phyloP scores from a whole-genome alignment of 64 coral and sea anemone species.

The Montipora efflorescens region DNA sequence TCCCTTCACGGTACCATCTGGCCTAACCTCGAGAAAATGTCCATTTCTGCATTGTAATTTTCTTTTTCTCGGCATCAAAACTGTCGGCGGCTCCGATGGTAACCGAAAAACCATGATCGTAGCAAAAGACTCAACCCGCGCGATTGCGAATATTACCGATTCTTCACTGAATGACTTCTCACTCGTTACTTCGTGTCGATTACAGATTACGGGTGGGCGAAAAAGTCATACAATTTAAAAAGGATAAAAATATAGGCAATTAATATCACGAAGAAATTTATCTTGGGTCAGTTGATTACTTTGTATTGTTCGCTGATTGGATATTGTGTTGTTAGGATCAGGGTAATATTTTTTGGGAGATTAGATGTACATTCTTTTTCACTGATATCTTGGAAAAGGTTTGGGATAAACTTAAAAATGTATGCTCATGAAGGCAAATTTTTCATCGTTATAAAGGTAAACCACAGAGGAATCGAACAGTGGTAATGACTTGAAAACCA shows the following conservation, averaged over 20 bases:
- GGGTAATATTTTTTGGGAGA: background rate
- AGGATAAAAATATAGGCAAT: conserved; percentile 33
- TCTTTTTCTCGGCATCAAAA: conserved; percentile 36
- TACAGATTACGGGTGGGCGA: background rate
- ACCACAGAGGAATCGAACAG: too few relatives aligned
- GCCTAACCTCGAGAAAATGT: conserved; percentile 26
- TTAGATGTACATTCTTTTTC: background rate
- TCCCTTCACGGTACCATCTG: conserved; percentile 20
- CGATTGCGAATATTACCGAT: background rate
- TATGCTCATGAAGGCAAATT: too few relatives aligned
- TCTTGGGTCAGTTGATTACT: background rate
- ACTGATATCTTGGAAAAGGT: too few relatives aligned
- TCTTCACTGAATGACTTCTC: background rate
- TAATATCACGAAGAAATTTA: background rate
- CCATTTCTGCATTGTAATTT: conserved; percentile 46
- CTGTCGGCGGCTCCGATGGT: background rate
- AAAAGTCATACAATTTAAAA: background rate
- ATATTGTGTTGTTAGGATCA: background rate
- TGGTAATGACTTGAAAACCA: too few relatives aligned
- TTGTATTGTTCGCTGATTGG: conserved; percentile 25
- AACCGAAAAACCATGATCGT: conserved; percentile 18
- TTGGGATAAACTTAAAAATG: too few relatives aligned
- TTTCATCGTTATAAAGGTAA: too few relatives aligned
- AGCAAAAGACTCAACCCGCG: background rate
- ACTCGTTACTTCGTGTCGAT: background rate